Base-by-base conservation (phyloP, 2,888 invertebrate species). In the Tenthredo mesomela region DNA sequence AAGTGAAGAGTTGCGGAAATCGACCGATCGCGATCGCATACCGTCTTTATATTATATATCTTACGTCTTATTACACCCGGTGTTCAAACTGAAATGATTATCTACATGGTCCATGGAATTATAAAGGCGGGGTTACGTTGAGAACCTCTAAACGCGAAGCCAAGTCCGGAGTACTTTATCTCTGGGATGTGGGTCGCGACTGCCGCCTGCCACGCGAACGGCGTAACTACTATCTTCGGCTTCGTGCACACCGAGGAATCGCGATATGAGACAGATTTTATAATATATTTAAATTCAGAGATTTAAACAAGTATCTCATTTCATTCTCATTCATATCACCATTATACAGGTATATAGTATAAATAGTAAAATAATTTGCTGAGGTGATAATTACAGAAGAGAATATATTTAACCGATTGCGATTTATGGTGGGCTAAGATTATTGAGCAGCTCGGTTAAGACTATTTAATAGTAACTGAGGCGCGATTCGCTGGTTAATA, bases 101-200 rank as follows among this genome's bases (percentile, higher is more conserved):
- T 67, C 15, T 25, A 9, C 61, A 61, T 21, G 4, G 25, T 61
- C 43, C 25, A 33, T 70, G 29, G 29, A 33, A 15, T 33, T 33
- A 12, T 84, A 88, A 89, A 92, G 92, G 92, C 91, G 92, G 91
- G 91, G 92, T 90, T 89, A 87, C 88, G 88, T 89, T 92, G 92
- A 92, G 92, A 92, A 90, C 91, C 92, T 84, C 92, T 92, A 91
- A 47, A 85, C 87, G 88, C 89, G 91, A 90, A 91, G 89, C 90
- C 89, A 90, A 90, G 89, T 89, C 88, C 88, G 90, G 90, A 90
- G 89, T 89, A 91, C 91, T 92, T 92, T 91, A 92, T 92, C 91
- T 91, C 88, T 90, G 88, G 89, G 92, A 92, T 92, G 92, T 93
- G 92, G 93, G 92, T 93, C 92, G 92, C 90, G 90, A 91, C 89